A percentile compares a stretch with the other conserved stretches of the same genome.
Evolutionary conservation across 2,888 invertebrate genomes (phyloP).

Genomic region (Amorpha juglandis): DNA sequence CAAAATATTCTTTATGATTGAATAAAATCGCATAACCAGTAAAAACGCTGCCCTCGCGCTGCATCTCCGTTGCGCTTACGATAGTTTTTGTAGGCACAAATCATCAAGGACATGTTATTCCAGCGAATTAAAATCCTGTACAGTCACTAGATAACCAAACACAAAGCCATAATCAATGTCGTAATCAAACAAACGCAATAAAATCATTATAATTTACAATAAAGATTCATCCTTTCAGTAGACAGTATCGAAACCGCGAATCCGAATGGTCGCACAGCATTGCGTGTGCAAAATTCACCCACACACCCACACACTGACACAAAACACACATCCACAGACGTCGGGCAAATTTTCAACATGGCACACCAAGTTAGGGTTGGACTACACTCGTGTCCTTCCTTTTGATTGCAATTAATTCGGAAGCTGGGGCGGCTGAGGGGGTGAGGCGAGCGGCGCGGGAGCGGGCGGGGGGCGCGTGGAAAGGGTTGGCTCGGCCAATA

Average conservation of each 20-base stretch:
- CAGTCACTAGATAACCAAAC: too few species aligned
- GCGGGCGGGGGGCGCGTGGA: slow-evolving; percentile 48
- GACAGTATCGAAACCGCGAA: slow-evolving; percentile 14
- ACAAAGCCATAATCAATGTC: too few species aligned
- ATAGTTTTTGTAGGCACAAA: too few species aligned
- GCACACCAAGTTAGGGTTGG: slow-evolving; percentile 80
- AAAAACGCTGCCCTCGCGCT: too few species aligned
- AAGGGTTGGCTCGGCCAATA: slow-evolving; percentile 73
- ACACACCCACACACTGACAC: slow-evolving; percentile 44
- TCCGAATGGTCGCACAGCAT: slow-evolving; percentile 36
- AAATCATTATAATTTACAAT: not conserved
- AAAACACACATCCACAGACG: slow-evolving; percentile 51
- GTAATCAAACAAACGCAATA: too few species aligned
- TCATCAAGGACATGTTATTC: too few species aligned
- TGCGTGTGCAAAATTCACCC: slow-evolving; percentile 41
- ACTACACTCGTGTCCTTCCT: slow-evolving; percentile 83
- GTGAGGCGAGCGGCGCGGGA: slow-evolving; percentile 51
- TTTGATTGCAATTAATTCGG: slow-evolving; percentile 85
- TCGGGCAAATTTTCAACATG: slow-evolving; percentile 77
- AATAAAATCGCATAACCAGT: too few species aligned
- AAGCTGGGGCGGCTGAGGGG: slow-evolving; percentile 56
- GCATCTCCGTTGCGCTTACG: too few species aligned
- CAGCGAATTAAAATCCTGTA: too few species aligned
- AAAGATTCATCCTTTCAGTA: slow-evolving; percentile 3
- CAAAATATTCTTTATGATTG: too few species aligned